A percentile compares a stretch with the other conserved stretches of the same genome.
phyloP scores from a whole-genome alignment of 2,888 invertebrate species.

The Melieria omissa region DNA sequence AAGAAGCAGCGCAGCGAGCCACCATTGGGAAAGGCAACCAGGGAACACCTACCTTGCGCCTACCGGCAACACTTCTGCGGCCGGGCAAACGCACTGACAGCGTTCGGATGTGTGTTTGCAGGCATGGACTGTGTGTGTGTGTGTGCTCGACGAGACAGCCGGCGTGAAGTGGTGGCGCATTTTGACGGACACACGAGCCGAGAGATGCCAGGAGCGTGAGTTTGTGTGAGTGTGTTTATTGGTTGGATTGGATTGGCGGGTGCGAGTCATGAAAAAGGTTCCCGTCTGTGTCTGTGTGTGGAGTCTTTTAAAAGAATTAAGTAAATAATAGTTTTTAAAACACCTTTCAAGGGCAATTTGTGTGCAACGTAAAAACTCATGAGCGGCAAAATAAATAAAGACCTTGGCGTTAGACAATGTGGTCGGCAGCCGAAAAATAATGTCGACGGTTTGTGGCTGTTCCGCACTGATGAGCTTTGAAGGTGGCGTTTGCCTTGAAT shows the following conservation, averaged over 20 bases:
- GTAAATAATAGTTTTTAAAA: conserved; percentile 52
- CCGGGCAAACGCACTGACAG: too few species aligned
- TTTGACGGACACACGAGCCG: conserved; percentile 9
- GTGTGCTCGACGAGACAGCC: too few species aligned
- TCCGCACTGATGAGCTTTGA: too few species aligned
- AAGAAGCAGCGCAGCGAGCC: conserved; percentile 11
- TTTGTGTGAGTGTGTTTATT: not conserved
- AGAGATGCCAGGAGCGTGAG: not conserved
- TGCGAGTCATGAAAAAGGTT: too few species aligned
- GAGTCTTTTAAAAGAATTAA: conserved; percentile 42
- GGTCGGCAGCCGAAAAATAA: too few species aligned
- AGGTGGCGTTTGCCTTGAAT: too few species aligned
- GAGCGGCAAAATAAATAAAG: not conserved
- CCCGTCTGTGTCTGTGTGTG: not conserved
- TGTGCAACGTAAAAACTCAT: not conserved
- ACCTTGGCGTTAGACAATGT: too few species aligned
- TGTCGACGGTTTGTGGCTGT: too few species aligned
- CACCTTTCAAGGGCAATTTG: conserved; percentile 47
- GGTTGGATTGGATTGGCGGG: not conserved
- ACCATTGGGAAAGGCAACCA: conserved; percentile 3
- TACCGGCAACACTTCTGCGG: conserved; percentile 7
- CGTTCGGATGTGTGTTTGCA: not conserved
- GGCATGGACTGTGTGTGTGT: not conserved
- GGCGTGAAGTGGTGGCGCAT: not conserved
- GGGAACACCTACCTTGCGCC: conserved; percentile 34